phyloP scores from a whole-genome alignment of 1,140 invertebrate species.

The Trialeurodes vaporariorum region DNA sequence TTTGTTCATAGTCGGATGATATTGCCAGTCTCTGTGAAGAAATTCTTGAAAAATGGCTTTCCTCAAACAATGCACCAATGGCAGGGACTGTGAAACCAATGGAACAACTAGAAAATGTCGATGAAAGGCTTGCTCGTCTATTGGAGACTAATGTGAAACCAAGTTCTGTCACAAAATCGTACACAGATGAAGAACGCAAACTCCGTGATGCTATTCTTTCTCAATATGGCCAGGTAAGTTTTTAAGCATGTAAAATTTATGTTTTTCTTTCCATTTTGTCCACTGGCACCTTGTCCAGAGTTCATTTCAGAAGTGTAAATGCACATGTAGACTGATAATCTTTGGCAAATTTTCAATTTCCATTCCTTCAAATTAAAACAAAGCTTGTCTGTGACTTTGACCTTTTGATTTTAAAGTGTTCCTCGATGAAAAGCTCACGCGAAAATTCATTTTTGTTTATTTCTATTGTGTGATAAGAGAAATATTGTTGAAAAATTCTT shows the following conservation, averaged over 20 bases:
- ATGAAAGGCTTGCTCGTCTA: constrained; percentile 55
- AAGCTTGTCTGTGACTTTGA: no score
- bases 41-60: not conserved
- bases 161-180: constrained; percentile 47
- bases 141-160: constrained; percentile 59
- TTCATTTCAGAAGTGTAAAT: no score
- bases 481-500: no score
- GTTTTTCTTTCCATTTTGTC: constrained; percentile 10
- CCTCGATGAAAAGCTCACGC: no score
- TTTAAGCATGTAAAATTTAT: not conserved
- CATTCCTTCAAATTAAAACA: no score
- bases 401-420: no score
- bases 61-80: not conserved
- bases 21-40: not conserved
- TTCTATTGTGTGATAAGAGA: no score
- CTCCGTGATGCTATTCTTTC: constrained; percentile 69
- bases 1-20: not conserved
- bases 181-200: constrained; percentile 66
- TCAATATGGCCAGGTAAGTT: constrained; percentile 62
- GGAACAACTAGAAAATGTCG: constrained; percentile 43
- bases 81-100: not conserved
- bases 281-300: no score
- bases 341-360: no score
- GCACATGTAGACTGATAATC: no score
- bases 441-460: no score